Evolutionary conservation across 2,888 invertebrate genomes (phyloP).

Genomic region (Steinernema hermaphroditum): DNA sequence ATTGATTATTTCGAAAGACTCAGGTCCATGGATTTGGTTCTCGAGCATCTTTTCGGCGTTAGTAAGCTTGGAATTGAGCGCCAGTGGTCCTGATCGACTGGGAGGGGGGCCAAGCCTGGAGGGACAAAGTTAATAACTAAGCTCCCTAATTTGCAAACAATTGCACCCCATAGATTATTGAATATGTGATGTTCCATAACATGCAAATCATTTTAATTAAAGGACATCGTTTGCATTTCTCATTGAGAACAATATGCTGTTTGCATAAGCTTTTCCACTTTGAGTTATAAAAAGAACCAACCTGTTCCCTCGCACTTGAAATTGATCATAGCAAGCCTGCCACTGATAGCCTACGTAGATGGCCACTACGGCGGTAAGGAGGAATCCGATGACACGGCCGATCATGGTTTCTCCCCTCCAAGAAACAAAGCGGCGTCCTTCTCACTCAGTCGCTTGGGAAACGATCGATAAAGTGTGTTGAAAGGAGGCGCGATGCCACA

Average conservation of each 20-base stretch:
- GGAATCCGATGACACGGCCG: neutral
- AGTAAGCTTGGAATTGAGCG: constrained; percentile 49
- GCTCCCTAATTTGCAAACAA: too few species aligned
- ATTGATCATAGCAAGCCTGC: neutral
- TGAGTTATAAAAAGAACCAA: neutral
- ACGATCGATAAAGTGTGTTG: neutral
- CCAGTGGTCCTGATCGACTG: constrained; percentile 47
- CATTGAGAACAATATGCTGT: too few species aligned
- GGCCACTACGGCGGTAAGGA: neutral
- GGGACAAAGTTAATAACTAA: too few species aligned
- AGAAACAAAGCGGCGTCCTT: neutral
- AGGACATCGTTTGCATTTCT: too few species aligned
- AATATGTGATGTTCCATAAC: too few species aligned
- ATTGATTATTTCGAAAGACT: constrained; percentile 58
- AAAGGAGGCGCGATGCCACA: neutral
- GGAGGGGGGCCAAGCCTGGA: neutral
- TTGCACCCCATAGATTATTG: too few species aligned
- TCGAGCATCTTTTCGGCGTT: constrained; percentile 54
- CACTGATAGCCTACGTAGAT: neutral
- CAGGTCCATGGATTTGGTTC: constrained; percentile 57
- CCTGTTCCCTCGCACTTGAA: neutral
- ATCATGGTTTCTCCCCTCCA: neutral
- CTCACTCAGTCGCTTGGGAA: neutral
- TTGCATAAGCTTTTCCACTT: too few species aligned
- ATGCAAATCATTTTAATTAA: too few species aligned